phyloP scores from a whole-genome alignment of 2,888 invertebrate species.

The Cantharis rustica region DNA sequence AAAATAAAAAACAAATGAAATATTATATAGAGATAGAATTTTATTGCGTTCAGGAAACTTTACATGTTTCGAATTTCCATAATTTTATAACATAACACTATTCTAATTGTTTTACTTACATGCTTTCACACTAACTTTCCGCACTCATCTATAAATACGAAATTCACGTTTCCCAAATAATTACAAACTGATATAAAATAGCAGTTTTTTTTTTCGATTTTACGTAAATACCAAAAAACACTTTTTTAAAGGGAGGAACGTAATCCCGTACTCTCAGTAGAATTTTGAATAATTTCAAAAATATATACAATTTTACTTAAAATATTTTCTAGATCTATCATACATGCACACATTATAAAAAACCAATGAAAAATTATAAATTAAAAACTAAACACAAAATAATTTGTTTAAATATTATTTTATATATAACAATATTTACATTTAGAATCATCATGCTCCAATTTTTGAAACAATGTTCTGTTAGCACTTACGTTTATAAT shows the following conservation, averaged over 20 bases:
- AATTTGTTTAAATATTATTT: constrained; percentile 49
- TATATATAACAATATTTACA: constrained; percentile 63
- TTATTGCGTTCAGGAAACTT: constrained; percentile 61
- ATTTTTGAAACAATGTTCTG: constrained; percentile 39
- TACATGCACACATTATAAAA: constrained; percentile 43
- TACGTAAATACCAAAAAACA: constrained; percentile 48
- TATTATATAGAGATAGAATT: constrained; percentile 55
- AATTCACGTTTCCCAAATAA: constrained; percentile 43
- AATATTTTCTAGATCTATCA: constrained; percentile 46
- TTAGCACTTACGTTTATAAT: constrained; percentile 33
- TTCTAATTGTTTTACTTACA: constrained; percentile 41
- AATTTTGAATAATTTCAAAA: constrained; percentile 52
- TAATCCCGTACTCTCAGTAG: constrained; percentile 55
- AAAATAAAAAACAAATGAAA: background rate
- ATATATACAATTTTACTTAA: constrained; percentile 49
- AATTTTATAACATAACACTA: constrained; percentile 54
- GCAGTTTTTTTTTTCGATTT: constrained; percentile 42
- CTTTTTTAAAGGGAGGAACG: constrained; percentile 52
- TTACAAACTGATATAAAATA: constrained; percentile 44
- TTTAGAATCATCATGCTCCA: constrained; percentile 59
- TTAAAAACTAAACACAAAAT: constrained; percentile 31
- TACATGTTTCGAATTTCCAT: constrained; percentile 57
- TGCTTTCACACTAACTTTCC: constrained; percentile 27
- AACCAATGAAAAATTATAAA: constrained; percentile 17
- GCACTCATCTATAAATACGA: constrained; percentile 39